Base-by-base conservation (phyloP, 2,888 invertebrate genomes). In the Agriotes lineatus region DNA sequence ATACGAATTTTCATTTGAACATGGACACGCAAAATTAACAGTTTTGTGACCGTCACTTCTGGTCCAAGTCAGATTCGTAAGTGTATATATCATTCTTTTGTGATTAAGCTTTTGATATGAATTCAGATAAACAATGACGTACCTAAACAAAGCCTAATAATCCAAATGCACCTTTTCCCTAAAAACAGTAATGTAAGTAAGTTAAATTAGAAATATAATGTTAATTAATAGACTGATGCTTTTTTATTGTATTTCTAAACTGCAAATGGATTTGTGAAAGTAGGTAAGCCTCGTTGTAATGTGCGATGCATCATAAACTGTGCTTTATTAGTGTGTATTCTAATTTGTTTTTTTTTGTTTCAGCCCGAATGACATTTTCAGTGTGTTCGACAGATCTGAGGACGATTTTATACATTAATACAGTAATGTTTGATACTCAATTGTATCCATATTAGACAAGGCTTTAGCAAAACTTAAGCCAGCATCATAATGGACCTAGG, bases 191-290 rank as follows among this genome's bases (percentile, higher is more conserved):
- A 68, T 50, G 58, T 68, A 68, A 63, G 63, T 52, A 62, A 62
- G n/a, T 48, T 62, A 50, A 44, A 42, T 54, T 66, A 69, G 60
- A 56, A 59, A 52, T 59, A 69, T 57, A 61, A 48, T 57, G 19
- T 50, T 54, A 61, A 61, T 65, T 74, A 72, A 81, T 80, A 81
- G 83, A 83, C 83, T 83, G 83, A 83, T 76, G 78, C 79, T 82
- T 80, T 81, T 81, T 81, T 80, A 78, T 78, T 75, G 78, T 75
- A 78, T 76, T 73, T 75, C 73, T 76, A 75, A 75, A 76, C 71
- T 74, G 65, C 71, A 63, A 72, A 72, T 74, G 80, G 79, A 79
- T 75, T 75, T 73, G 72, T 73, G 69, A 73, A 68, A 72, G 72
- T 73, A 72, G 74, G 76, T 76, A 78, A 78, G 77, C 60, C 19